These are phyloP conservation scores for Cotesia glomerata DNA, from an alignment of 1,140 invertebrate genomes.

Conservation along the genomic window DNA sequence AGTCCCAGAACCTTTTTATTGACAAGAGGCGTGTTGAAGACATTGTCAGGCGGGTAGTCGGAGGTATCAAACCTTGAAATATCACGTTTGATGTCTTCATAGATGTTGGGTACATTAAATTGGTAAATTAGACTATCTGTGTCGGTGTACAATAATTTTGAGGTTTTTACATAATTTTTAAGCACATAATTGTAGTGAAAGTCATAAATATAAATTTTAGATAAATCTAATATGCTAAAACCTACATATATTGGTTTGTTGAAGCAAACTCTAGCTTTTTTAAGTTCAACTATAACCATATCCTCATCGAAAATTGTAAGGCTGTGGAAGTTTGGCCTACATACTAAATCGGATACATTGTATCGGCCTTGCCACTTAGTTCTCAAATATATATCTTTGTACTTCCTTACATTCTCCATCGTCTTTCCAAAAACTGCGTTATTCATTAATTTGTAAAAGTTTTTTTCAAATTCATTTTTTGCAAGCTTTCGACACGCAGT, in stretches of 20 bases:
- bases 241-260: conserved; percentile 16
- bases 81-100: neutral
- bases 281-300: conserved; percentile 4
- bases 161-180: neutral
- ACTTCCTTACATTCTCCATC: conserved; percentile 1
- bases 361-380: neutral
- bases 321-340: conserved; percentile 6
- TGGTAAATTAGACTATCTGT: conserved; percentile 1
- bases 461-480: neutral
- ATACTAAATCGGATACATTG: neutral
- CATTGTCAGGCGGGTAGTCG: neutral
- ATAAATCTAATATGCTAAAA: neutral
- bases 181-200: conserved; percentile 10
- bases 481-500: neutral
- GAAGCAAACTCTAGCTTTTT: neutral
- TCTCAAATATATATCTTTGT: neutral
- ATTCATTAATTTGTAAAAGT: conserved; percentile 10
- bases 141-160: conserved; percentile 18
- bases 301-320: neutral
- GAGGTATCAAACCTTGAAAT: neutral
- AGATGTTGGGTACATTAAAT: neutral
- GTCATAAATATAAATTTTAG: conserved; percentile 10
- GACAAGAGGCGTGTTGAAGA: neutral
- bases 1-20: conserved; percentile 12
- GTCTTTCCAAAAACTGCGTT: conserved; percentile 17